phyloP scores from a whole-genome alignment of 2,888 invertebrate genomes.

The Sphinx pinastri region DNA sequence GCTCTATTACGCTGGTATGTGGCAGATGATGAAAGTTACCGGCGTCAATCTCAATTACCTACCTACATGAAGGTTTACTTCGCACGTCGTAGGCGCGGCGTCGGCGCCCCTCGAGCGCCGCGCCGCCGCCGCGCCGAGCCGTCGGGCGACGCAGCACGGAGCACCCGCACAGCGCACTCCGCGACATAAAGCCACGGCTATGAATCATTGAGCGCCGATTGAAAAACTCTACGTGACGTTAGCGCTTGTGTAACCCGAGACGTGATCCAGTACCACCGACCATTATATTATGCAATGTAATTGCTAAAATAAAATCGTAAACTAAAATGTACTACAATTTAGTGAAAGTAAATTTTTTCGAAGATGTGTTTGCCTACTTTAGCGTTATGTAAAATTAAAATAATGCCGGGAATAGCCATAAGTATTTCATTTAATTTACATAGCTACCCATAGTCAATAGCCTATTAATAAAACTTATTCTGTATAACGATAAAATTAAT shows the following conservation, averaged over 20 bases:
- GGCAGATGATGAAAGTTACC: conserved; percentile 70
- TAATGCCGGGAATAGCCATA: neutral
- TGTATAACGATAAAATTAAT: too few species aligned
- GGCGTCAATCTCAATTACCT: conserved; percentile 60
- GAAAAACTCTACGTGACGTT: conserved; percentile 71
- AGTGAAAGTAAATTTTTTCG: conserved; percentile 64
- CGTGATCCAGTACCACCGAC: conserved; percentile 73
- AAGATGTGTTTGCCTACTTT: conserved; percentile 27
- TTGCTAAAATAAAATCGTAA: conserved; percentile 71
- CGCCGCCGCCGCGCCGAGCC: conserved; percentile 21
- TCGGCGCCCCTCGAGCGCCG: neutral
- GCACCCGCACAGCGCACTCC: conserved; percentile 11
- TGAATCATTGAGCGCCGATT: conserved; percentile 68
- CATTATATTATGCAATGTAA: conserved; percentile 74
- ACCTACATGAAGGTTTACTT: conserved; percentile 44
- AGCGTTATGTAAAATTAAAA: conserved; percentile 26
- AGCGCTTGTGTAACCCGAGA: conserved; percentile 74
- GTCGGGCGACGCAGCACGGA: conserved; percentile 24
- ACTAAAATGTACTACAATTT: conserved; percentile 54
- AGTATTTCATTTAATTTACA: neutral
- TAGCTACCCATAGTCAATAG: neutral
- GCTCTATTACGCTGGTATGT: conserved; percentile 62
- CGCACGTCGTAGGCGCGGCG: conserved; percentile 45
- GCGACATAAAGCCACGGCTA: conserved; percentile 49
- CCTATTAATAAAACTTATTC: too few species aligned